A percentile compares a stretch with the other conserved stretches of the same genome.
These are phyloP conservation scores for Hemaris fuciformis DNA, from an alignment of 2,888 invertebrate species.

Conservation along the genomic window DNA sequence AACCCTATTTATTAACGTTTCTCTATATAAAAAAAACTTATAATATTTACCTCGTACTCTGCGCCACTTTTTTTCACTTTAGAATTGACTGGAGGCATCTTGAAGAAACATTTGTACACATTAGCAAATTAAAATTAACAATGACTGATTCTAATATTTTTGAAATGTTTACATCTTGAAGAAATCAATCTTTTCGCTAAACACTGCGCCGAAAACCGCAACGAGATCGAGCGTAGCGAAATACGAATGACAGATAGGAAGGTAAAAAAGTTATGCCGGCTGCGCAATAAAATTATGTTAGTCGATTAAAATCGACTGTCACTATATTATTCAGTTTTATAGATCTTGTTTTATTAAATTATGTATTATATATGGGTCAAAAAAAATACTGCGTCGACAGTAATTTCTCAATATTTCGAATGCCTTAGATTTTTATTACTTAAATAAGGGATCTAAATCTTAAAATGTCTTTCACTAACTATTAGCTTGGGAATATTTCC, in stretches of 20 bases:
- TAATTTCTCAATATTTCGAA: no score
- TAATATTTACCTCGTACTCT: conserved; percentile 72
- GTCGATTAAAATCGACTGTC: not conserved
- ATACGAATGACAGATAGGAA: conserved; percentile 24
- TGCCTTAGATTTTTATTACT: no score
- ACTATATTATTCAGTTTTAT: no score
- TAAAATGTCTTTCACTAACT: no score
- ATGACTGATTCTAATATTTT: not conserved
- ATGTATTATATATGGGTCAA: no score
- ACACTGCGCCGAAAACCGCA: conserved; percentile 48
- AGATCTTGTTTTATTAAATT: no score
- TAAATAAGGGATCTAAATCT: no score
- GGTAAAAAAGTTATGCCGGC: not conserved
- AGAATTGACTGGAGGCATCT: conserved; percentile 75
- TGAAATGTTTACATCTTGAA: conserved; percentile 42
- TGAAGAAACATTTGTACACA: conserved; percentile 22
- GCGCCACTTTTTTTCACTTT: conserved; percentile 72
- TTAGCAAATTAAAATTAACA: conserved; percentile 19
- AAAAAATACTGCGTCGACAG: no score
- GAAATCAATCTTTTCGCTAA: conserved; percentile 38
- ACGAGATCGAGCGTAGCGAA: conserved; percentile 30
- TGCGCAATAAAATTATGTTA: not conserved
- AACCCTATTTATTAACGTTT: conserved; percentile 4
- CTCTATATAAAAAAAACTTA: conserved; percentile 17
- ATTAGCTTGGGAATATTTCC: no score